These are phyloP conservation scores for Urocolius indicus DNA, from an alignment of 2,113 vertebrate species.

Conservation along the genomic window DNA sequence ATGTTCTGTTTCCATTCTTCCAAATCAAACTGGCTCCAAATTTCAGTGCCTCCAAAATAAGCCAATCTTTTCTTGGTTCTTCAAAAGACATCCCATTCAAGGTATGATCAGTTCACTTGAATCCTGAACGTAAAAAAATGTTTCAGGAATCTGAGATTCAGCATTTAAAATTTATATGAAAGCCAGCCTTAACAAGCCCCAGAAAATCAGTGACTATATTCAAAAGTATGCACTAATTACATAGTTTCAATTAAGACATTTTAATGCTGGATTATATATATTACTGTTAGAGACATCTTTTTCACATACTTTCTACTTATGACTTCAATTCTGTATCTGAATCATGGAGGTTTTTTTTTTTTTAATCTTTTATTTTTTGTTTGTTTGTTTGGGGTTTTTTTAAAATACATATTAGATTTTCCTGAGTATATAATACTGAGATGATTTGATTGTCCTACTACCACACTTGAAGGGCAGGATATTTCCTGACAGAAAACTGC, in stretches of 20 bases:
- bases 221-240: background rate
- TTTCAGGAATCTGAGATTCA: background rate
- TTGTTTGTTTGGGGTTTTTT: too few relatives aligned
- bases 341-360: background rate
- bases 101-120: background rate
- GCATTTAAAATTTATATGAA: background rate
- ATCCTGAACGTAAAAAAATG: background rate
- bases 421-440: background rate
- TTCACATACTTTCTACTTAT: background rate
- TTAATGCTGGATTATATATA: background rate
- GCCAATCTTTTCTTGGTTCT: background rate
- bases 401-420: background rate
- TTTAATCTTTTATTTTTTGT: background rate
- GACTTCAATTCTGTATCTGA: background rate
- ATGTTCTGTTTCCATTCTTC: background rate
- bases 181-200: background rate
- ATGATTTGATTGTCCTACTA: background rate
- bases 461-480: background rate
- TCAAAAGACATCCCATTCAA: background rate
- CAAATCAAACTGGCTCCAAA: conserved; percentile 25
- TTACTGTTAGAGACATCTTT: background rate
- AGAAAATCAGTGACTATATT: background rate
- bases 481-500: background rate
- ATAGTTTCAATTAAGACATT: background rate
- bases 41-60: background rate